Evolutionary conservation across 2,888 invertebrate genomes (phyloP).

Genomic region (Eristalis intricaria): DNA sequence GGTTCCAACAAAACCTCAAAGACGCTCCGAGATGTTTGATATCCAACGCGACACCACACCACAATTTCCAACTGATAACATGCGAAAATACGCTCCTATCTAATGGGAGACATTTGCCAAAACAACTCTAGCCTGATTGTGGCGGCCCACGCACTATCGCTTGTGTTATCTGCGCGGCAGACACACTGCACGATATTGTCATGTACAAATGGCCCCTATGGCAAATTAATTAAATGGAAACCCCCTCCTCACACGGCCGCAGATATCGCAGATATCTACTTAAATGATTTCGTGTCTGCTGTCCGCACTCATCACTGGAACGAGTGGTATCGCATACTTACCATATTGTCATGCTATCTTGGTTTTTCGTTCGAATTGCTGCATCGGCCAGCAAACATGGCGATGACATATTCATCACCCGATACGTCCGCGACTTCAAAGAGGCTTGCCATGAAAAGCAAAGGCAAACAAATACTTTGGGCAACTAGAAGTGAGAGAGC

Average conservation of each 20-base stretch:
- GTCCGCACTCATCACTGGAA: neutral
- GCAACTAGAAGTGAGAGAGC: neutral
- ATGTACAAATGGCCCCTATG: neutral
- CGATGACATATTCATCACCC: neutral
- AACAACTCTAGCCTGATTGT: neutral
- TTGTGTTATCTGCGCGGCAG: neutral
- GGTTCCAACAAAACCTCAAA: neutral
- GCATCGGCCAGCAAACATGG: neutral
- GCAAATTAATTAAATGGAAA: slow-evolving; percentile 1
- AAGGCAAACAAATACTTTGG: neutral
- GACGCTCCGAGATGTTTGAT: neutral
- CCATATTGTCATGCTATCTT: neutral
- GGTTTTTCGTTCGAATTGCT: neutral
- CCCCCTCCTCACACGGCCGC: neutral
- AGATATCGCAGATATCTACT: neutral
- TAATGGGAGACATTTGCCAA: neutral
- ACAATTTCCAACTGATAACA: neutral
- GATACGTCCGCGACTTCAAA: neutral
- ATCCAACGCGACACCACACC: neutral
- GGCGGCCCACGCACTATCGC: neutral
- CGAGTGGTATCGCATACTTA: neutral
- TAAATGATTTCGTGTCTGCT: neutral
- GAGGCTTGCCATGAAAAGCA: neutral
- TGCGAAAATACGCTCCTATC: neutral
- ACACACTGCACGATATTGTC: neutral